Evolutionary conservation across 1,140 invertebrate genomes (phyloP), one percentile per base, ranked within the genome.

Genomic region (Alviniconcha marisindica): DNA sequence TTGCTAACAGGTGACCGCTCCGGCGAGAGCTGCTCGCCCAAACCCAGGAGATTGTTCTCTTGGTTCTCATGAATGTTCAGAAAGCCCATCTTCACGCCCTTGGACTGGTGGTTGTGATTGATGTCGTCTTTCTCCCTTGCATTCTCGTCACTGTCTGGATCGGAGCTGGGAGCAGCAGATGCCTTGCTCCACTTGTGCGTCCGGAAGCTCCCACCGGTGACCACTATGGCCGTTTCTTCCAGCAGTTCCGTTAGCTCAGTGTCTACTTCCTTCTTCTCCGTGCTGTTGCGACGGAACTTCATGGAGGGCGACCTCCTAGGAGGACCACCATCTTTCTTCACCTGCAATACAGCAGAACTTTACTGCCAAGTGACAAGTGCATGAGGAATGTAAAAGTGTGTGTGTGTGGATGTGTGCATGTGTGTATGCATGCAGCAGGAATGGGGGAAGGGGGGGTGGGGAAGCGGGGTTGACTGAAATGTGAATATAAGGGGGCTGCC

Each of bases 251-350:
- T 78, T 38, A 83, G 71, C 48, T 84, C 77, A 18, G 82, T 40
- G 28, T 88, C 86, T 44, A 83, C 44, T 0, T 56, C 77, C 51
- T 84, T 84, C 36, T 86, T 82, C 38, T 82, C 79, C n/a, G 82
- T 60, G 33, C 83, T 69, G 78, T 84, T 90, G n/a, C 66, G 63
- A 15, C 90, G 83, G 28, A 86, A 82, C 56, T 85, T 87, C 21
- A 87, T 81, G 38, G 87, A 89, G 44, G 91, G 91, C 4, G 88
- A 88, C 21, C 91, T 87, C 10, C 91, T 84, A 14, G 82, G 81
- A 3, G 91, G 91, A 31, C 90, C 91, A 5, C 81, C n/a, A 31
- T 87, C 85, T 81, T 89, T 89, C 84, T 92, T 92, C 83, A 91
- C 89, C 91, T 92, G 84, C 31, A 89, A 87, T 60, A 71, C 36